Evolutionary conservation across 2,888 invertebrate genomes (phyloP).

Genomic region (Leucozona laternaria): DNA sequence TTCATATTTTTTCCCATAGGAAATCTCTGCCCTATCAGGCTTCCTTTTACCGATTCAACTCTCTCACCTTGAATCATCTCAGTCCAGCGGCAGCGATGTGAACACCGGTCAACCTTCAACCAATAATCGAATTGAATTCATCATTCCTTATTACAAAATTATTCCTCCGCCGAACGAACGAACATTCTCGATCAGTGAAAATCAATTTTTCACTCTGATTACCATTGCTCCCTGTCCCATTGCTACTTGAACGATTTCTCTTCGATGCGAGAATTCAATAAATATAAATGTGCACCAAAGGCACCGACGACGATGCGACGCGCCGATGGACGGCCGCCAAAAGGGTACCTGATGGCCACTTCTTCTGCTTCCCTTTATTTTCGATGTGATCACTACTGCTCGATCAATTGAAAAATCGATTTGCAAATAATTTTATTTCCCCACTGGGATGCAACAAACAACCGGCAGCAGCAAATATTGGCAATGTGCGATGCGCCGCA

Average conservation of each 20-base stretch:
- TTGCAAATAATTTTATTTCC: constrained; percentile 64
- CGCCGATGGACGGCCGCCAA: constrained; percentile 32
- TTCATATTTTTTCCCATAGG: constrained; percentile 46
- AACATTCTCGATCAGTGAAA: constrained; percentile 55
- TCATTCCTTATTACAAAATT: constrained; percentile 49
- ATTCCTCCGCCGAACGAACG: constrained; percentile 43
- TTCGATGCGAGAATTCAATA: constrained; percentile 62
- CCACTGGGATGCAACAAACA: constrained; percentile 34
- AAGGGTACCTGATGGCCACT: constrained; percentile 28
- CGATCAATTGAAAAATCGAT: constrained; percentile 73
- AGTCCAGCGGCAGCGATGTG: background rate
- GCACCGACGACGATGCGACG: constrained; percentile 1
- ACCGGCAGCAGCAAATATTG: constrained; percentile 8
- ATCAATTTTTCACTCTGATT: constrained; percentile 74
- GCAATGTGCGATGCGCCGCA: background rate
- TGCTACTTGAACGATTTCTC: constrained; percentile 49
- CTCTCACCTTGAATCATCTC: constrained; percentile 41
- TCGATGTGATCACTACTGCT: constrained; percentile 47
- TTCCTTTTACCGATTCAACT: background rate
- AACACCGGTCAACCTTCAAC: background rate
- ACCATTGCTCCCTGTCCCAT: constrained; percentile 55
- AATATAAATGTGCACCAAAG: constrained; percentile 32
- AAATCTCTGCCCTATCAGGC: constrained; percentile 4
- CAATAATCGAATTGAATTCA: constrained; percentile 66
- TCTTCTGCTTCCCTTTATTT: background rate